phyloP scores from a whole-genome alignment of 2,797 vertebrate species.

The Acanthiza pusilla region DNA sequence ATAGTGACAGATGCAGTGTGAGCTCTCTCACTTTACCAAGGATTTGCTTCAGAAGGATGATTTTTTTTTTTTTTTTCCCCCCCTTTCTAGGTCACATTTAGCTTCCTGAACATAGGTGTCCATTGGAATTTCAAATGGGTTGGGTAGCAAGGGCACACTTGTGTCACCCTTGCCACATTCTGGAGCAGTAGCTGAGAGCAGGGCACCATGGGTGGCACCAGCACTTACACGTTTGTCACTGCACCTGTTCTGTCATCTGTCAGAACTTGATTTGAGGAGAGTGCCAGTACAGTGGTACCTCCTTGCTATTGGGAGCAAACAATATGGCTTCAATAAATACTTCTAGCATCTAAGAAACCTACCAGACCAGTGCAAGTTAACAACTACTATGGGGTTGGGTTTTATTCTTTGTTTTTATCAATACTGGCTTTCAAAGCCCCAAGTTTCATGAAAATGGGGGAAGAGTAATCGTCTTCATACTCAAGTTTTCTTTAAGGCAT shows the following conservation, averaged over 20 bases:
- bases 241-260: not conserved
- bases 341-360: not conserved
- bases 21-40: not conserved
- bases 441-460: not conserved
- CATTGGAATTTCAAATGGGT: not conserved
- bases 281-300: not conserved
- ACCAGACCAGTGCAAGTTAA: not conserved
- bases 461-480: not conserved
- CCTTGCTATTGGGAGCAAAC: not conserved
- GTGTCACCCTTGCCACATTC: accelerated
- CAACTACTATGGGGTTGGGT: not conserved
- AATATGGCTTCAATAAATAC: not conserved
- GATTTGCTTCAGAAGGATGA: not conserved
- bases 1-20: not conserved
- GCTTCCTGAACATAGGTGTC: not conserved
- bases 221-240: accelerated
- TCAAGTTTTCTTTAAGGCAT: not conserved
- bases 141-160: not conserved
- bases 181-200: not conserved
- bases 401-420: not conserved
- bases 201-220: not conserved
- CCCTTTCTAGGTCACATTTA: not conserved
- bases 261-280: not conserved
- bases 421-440: not conserved
- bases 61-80: not conserved